Evolutionary conservation across 2,797 vertebrate genomes (phyloP).

Genomic region (Danionella dracula): DNA sequence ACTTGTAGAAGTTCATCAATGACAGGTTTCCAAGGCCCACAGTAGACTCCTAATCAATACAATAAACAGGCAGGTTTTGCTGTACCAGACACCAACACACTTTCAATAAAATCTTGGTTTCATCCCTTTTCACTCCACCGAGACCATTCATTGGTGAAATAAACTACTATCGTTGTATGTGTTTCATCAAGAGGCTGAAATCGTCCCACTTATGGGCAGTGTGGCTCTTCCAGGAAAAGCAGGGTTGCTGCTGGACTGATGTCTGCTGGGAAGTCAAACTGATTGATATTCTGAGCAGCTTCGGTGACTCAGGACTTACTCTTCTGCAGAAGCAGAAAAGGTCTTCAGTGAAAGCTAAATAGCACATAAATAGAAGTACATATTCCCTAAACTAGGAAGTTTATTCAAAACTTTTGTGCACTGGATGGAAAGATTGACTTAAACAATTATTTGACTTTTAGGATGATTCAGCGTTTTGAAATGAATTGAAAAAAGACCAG

Average conservation of each 20-base stretch:
- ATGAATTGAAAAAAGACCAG: no score
- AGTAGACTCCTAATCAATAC: slow-evolving; percentile 51
- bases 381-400: no score
- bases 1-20: no score
- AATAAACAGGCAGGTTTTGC: slow-evolving; percentile 49
- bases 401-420: no score
- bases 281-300: slow-evolving; percentile 41
- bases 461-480: no score
- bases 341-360: slow-evolving; percentile 37
- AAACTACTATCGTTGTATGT: slow-evolving; percentile 33
- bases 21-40: neutral
- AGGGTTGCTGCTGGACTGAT: slow-evolving; percentile 37
- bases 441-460: no score
- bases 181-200: slow-evolving; percentile 40
- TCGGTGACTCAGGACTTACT: slow-evolving; percentile 31
- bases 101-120: slow-evolving; percentile 58
- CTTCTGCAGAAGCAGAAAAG: slow-evolving; percentile 23
- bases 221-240: slow-evolving; percentile 47
- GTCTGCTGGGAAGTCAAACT: slow-evolving; percentile 42
- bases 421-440: no score
- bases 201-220: slow-evolving; percentile 41
- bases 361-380: no score
- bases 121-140: slow-evolving; percentile 48
- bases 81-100: slow-evolving; percentile 47
- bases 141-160: slow-evolving; percentile 33